Evolutionary conservation across 2,113 vertebrate genomes (phyloP).

Genomic region (Indicator maculatus): DNA sequence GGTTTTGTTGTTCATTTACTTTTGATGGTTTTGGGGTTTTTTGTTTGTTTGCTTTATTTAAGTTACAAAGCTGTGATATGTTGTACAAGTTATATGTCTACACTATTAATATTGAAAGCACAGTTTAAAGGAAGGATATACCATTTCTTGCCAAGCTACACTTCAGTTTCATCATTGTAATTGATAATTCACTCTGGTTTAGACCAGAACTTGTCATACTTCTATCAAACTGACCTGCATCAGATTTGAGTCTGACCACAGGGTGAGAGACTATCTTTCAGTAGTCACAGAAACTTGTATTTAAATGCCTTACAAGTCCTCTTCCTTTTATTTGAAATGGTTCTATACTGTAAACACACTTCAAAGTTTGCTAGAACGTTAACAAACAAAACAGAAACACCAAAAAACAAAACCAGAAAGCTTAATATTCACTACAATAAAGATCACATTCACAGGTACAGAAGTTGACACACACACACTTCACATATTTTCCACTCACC

Average conservation of each 20-base stretch:
- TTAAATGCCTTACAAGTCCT: neutral
- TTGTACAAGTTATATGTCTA: neutral
- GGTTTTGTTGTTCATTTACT: no score
- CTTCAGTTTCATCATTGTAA: neutral
- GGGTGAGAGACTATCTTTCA: neutral
- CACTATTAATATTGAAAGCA: neutral
- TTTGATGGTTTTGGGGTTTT: no score
- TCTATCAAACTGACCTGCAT: neutral
- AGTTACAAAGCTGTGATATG: neutral
- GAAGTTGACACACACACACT: neutral
- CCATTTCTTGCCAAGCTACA: neutral
- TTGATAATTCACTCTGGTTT: neutral
- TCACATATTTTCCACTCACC: conserved; percentile 76
- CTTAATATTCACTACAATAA: neutral
- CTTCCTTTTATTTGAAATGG: neutral
- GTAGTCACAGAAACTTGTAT: neutral
- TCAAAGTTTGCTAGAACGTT: neutral
- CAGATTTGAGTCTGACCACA: neutral
- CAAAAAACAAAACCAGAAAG: neutral
- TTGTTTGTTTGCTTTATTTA: neutral
- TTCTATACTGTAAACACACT: neutral
- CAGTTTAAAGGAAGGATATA: neutral
- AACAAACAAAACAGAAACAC: neutral
- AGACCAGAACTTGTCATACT: neutral
- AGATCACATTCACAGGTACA: neutral